Evolutionary conservation across 2,797 vertebrate species (phyloP), one percentile per base, ranked within the genome.

Genomic region (Coreius guichenoti): DNA sequence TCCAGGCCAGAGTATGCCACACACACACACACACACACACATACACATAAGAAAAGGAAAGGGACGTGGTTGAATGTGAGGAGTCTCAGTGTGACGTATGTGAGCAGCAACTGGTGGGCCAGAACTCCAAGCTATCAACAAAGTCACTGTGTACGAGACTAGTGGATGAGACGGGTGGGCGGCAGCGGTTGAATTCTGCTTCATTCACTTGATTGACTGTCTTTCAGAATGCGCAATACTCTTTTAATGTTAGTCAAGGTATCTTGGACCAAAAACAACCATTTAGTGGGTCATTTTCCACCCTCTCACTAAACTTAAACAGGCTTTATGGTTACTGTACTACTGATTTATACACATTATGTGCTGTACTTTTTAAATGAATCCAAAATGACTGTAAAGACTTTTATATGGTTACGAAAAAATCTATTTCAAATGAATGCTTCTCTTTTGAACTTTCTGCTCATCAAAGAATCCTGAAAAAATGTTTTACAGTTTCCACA

Each of bases 1-100:
- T 86, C 75, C 86, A 90, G 90, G 87, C 90, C 80, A 89, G 88
- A 90, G 86, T 87, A 88, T 89, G 87, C 90, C 86, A 82, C 90
- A 89, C 84, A 86, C 85, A 58, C 31, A 51, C 85, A 58, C 31
- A 51, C 74, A 49, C 68, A 8, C 36, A 80, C 61, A 76, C 61
- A 75, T 36, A 65, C 39, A 78, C n/a, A 81, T 8, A 19, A 29
- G n/a, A 83, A 69, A 29, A 43, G 69, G 54, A 45, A 58, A 85
- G 39, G 77, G 43, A 85, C 43, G 54, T 17, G 31, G 65, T 31
- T 82, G 39, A 67, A n/a, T 56, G 73, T 45, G 63, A 58, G 51
- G 65, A 29, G 45, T 68, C 80, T 36, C 13, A 72, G 56, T 80
- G 67, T 85, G 77, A 80, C 80, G 45, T 56, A 61, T 61, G 54